Percentiles rank a stretch among this genome's conserved stretches.
These are phyloP conservation scores for Myotis planiceps DNA, from an alignment of 2,797 vertebrate species.

Conservation along the genomic window DNA sequence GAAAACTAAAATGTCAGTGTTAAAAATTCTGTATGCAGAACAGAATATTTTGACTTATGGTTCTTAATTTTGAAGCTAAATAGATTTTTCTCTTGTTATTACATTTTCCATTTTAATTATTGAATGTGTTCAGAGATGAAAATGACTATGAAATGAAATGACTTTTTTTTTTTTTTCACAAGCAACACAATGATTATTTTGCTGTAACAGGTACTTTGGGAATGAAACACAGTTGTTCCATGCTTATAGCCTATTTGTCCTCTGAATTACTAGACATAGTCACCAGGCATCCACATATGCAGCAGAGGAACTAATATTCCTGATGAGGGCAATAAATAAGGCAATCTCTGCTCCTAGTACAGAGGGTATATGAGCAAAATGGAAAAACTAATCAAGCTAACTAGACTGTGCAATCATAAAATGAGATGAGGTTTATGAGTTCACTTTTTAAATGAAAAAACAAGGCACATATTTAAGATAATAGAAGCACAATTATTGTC, in stretches of 20 bases:
- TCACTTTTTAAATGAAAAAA: background rate
- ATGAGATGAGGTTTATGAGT: background rate
- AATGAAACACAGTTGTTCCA: conserved; percentile 49
- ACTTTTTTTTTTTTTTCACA: background rate
- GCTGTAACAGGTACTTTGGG: conserved; percentile 31
- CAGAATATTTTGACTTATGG: conserved; percentile 29
- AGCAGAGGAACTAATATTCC: conserved; percentile 45
- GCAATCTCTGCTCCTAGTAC: background rate
- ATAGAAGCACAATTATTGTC: background rate
- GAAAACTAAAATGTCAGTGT: conserved; percentile 15
- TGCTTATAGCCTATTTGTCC: background rate
- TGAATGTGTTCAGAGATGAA: background rate
- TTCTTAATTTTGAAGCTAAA: conserved; percentile 10
- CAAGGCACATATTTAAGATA: background rate
- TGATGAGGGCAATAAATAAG: conserved; percentile 39
- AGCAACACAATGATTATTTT: conserved; percentile 46
- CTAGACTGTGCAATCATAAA: background rate
- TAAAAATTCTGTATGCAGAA: background rate
- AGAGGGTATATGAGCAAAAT: background rate
- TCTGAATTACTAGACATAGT: conserved; percentile 17
- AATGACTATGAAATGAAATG: conserved; percentile 46
- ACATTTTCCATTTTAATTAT: conserved; percentile 53
- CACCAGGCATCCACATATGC: background rate
- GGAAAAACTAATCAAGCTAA: conserved; percentile 45
- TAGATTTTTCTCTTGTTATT: conserved; percentile 33